A percentile compares a stretch with the other conserved stretches of the same genome.
Evolutionary conservation across 2,888 invertebrate genomes (phyloP).

Genomic region (Asteroscopus sphinx): DNA sequence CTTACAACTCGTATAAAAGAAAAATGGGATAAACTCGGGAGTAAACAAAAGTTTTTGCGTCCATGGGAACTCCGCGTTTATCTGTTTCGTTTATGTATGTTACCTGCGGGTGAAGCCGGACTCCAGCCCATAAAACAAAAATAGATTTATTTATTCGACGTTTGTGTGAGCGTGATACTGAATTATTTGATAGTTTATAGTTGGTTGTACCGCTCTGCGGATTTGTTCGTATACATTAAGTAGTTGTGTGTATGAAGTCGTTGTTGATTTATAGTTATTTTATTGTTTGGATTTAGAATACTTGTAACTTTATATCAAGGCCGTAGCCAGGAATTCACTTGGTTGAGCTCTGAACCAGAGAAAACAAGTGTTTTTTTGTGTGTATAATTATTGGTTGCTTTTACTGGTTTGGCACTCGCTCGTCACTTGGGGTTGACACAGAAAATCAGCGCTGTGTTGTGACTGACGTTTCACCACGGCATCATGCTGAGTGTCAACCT

Average conservation of each 20-base stretch:
- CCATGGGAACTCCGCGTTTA: constrained; percentile 47
- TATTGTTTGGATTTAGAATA: too few species aligned
- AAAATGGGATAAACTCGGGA: constrained; percentile 42
- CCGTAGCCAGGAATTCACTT: too few species aligned
- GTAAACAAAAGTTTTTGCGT: constrained; percentile 55
- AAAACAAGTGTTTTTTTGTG: too few species aligned
- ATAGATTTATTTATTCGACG: constrained; percentile 64
- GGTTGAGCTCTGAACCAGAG: too few species aligned
- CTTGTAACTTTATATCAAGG: too few species aligned
- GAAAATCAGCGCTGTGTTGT: too few species aligned
- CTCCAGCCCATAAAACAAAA: constrained; percentile 62
- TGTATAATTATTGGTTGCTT: too few species aligned
- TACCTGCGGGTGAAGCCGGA: constrained; percentile 56
- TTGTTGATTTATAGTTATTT: too few species aligned
- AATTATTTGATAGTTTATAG: constrained; percentile 57
- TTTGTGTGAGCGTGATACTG: constrained; percentile 59
- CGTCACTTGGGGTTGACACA: too few species aligned
- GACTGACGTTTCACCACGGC: too few species aligned
- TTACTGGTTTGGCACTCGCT: too few species aligned
- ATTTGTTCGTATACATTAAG: constrained; percentile 39
- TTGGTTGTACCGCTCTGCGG: constrained; percentile 40
- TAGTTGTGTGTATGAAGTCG: constrained; percentile 3
- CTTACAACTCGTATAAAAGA: constrained; percentile 50
- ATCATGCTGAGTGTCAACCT: too few species aligned
- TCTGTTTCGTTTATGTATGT: constrained; percentile 58